A percentile compares a stretch with the other conserved stretches of the same genome.
Evolutionary conservation across 2,888 invertebrate species (phyloP).

Genomic region (Platerodrilus igneus): DNA sequence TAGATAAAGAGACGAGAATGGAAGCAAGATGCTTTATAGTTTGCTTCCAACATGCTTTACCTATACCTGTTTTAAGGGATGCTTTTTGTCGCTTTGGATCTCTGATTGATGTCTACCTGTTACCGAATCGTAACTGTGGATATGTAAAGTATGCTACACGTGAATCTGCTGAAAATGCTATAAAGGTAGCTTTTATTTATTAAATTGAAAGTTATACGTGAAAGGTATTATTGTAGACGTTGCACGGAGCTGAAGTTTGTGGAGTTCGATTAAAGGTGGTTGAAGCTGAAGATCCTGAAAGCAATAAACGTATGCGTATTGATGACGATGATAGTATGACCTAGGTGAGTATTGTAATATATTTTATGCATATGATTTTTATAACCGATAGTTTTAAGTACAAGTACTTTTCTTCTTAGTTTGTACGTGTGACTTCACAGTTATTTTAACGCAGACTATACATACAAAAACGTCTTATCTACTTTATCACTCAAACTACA

Average conservation of each 20-base stretch:
- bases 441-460: too few species aligned
- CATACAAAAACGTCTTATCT: too few species aligned
- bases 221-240: conserved; percentile 38
- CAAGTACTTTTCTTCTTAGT: too few species aligned
- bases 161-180: conserved; percentile 72
- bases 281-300: conserved; percentile 70
- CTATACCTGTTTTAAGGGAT: conserved; percentile 74
- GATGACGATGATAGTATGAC: conserved; percentile 22
- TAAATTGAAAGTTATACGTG: background rate
- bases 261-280: conserved; percentile 84
- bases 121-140: conserved; percentile 87
- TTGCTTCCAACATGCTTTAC: conserved; percentile 63
- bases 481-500: too few species aligned
- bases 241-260: conserved; percentile 85
- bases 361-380: too few species aligned
- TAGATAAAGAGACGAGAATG: conserved; percentile 61
- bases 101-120: conserved; percentile 83
- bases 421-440: too few species aligned
- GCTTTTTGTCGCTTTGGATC: conserved; percentile 88
- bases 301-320: conserved; percentile 28
- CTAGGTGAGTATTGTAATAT: too few species aligned
- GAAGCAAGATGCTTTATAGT: conserved; percentile 66
- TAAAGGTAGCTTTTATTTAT: conserved; percentile 50
- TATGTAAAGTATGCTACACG: conserved; percentile 81
- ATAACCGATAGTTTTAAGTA: too few species aligned